Evolutionary conservation across 2,888 invertebrate genomes (phyloP).

Genomic region (Hyalella azteca): DNA sequence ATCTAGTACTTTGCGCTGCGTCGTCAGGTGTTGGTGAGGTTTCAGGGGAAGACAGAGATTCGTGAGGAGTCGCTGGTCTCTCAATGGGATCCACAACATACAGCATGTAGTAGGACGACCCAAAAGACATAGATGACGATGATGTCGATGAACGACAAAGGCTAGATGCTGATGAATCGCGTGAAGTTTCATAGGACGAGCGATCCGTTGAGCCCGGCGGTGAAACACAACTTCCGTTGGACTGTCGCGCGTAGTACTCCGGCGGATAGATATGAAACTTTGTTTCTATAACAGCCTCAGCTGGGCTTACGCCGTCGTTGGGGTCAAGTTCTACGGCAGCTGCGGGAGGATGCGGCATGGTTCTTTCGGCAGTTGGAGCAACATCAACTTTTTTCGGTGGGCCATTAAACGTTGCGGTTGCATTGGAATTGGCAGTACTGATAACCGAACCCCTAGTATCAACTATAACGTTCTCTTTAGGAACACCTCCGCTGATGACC

Average conservation of each 20-base stretch:
- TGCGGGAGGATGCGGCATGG: background rate
- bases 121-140: slow-evolving; percentile 55
- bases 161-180: slow-evolving; percentile 17
- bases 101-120: slow-evolving; percentile 55
- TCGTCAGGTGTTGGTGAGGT: slow-evolving; percentile 40
- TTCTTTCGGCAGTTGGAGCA: background rate
- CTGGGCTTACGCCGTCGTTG: background rate
- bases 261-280: slow-evolving; percentile 37
- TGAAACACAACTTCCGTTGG: background rate
- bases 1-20: slow-evolving; percentile 15
- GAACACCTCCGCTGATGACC: background rate
- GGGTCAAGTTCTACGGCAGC: background rate
- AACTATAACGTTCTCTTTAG: background rate
- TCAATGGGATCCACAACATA: slow-evolving; percentile 51
- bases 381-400: background rate
- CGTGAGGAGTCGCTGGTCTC: slow-evolving; percentile 44
- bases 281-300: background rate
- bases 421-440: background rate
- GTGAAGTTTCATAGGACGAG: slow-evolving; percentile 16
- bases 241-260: slow-evolving; percentile 27
- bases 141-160: slow-evolving; percentile 41
- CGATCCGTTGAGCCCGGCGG: background rate
- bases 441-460: too few relatives aligned
- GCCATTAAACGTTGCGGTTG: background rate
- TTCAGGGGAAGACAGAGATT: slow-evolving; percentile 46